phyloP scores from a whole-genome alignment of 2,797 vertebrate genomes.

The Megalops cyprinoides region DNA sequence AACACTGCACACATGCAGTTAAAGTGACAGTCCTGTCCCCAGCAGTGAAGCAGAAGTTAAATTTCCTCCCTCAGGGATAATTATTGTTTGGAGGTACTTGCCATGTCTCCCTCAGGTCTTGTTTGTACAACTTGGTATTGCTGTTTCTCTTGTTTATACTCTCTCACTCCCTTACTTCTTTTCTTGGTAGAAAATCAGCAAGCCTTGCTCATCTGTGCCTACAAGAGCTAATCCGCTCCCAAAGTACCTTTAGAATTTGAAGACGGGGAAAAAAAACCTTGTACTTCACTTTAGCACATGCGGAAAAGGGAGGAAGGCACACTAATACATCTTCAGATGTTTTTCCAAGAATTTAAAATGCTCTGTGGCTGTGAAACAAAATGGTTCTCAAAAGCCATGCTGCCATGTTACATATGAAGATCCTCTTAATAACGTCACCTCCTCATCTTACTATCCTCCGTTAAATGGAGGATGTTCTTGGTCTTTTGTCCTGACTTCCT shows the following conservation, averaged over 20 bases:
- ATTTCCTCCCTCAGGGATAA: conserved; percentile 56
- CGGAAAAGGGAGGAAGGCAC: conserved; percentile 67
- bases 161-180: conserved; percentile 62
- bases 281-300: conserved; percentile 72
- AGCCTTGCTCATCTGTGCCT: background rate
- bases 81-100: conserved; percentile 55
- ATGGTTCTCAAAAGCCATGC: no score
- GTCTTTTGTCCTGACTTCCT: background rate
- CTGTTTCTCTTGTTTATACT: conserved; percentile 53
- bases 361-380: no score
- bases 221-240: background rate
- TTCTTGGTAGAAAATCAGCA: background rate
- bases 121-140: conserved; percentile 72
- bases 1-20: conserved; percentile 48
- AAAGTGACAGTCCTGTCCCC: conserved; percentile 26
- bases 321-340: conserved; percentile 68
- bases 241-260: background rate
- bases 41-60: conserved; percentile 32
- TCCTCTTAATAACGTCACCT: conserved; percentile 74
- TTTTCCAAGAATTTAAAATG: no score
- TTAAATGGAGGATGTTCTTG: background rate
- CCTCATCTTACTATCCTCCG: conserved; percentile 67
- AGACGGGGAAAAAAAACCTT: conserved; percentile 57
- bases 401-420: conserved; percentile 55
- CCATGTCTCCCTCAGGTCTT: conserved; percentile 67